Conservation (phyloP, 2,113 vertebrate species). For the Oryctolagus cuniculus region mOryCun1.1 NC_091433.1:162743001-162743500, state of each 20-base stretch:
- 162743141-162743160: not conserved
- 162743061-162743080: not conserved
- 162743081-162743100: not conserved
- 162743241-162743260: slow-evolving; percentile 65
- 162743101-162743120: not conserved
- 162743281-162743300: slow-evolving; percentile 60
- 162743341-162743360: not conserved
- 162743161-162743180: slow-evolving; percentile 11
- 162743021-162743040: not conserved
- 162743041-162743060: not conserved
- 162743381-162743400: slow-evolving; percentile 28
- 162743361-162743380: not conserved
- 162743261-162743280: slow-evolving; percentile 63
- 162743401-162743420: not conserved
- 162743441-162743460: not conserved
- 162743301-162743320: slow-evolving; percentile 53
- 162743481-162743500: not conserved
- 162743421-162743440: not conserved
- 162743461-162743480: slow-evolving; percentile 7
- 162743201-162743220: slow-evolving; percentile 50
- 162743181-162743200: not conserved
- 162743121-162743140: not conserved
- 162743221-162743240: slow-evolving; percentile 23
- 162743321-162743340: not conserved
- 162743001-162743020: not conserved